A percentile compares a stretch with the other conserved stretches of the same genome.
Evolutionary conservation across 53 echinoderm and acorn worm species (phyloP).

Genomic region (Henricia sp.): DNA sequence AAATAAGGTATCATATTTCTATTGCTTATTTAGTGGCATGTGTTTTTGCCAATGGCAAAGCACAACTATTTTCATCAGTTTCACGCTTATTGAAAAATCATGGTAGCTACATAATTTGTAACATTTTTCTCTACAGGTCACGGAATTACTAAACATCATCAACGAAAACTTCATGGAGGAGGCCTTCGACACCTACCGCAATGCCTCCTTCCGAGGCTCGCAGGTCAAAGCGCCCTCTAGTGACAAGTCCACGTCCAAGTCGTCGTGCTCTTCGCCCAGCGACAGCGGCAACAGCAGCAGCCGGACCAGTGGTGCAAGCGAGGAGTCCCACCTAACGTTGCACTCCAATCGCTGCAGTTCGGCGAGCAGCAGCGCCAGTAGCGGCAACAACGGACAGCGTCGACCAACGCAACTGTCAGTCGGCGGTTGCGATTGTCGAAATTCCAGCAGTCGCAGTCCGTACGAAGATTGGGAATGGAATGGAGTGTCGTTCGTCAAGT

Average conservation of each 20-base stretch:
- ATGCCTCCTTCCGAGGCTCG: slow-evolving; percentile 37
- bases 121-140: slow-evolving; percentile 40
- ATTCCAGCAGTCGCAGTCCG: slow-evolving; percentile 50
- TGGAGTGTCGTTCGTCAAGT: slow-evolving; percentile 51
- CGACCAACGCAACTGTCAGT: background rate
- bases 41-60: too few species aligned
- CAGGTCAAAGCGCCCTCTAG: slow-evolving; percentile 7
- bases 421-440: background rate
- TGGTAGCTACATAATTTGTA: background rate
- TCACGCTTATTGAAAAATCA: too few species aligned
- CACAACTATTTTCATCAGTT: too few species aligned
- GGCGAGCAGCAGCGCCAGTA: slow-evolving; percentile 27
- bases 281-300: slow-evolving; percentile 60
- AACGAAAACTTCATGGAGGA: slow-evolving; percentile 78
- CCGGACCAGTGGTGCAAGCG: slow-evolving; percentile 53
- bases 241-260: slow-evolving; percentile 41
- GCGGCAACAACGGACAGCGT: background rate
- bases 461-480: slow-evolving; percentile 80
- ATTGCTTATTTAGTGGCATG: too few species aligned
- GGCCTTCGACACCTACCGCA: slow-evolving; percentile 73
- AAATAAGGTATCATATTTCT: too few species aligned
- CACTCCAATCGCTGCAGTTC: slow-evolving; percentile 26
- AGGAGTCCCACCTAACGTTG: slow-evolving; percentile 18
- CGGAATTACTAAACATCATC: slow-evolving; percentile 61
- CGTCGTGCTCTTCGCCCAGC: slow-evolving; percentile 18